A percentile compares a stretch with the other conserved stretches of the same genome.
These are phyloP conservation scores for Lepidocyrtoides sp. DNA, from an alignment of 2,888 invertebrate genomes.

Conservation along the genomic window DNA sequence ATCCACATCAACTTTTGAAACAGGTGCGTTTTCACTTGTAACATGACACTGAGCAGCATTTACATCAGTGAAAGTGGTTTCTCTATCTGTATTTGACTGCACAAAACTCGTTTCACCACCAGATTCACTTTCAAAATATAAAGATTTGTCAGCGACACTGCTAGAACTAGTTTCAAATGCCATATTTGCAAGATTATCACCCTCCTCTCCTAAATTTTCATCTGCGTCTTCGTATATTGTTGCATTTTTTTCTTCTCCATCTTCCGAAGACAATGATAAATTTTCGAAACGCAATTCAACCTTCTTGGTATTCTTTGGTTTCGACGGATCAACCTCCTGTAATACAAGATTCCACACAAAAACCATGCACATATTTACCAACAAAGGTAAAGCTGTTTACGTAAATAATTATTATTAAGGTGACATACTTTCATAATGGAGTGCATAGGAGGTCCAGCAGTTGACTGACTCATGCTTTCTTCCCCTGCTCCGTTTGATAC, in stretches of 20 bases:
- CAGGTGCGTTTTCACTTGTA: not conserved
- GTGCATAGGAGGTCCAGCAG: conserved; percentile 50
- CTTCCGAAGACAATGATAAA: conserved; percentile 44
- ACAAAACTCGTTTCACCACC: not conserved
- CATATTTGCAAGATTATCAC: no score
- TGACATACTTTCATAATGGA: conserved; percentile 83
- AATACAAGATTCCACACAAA: no score
- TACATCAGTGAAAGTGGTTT: not conserved
- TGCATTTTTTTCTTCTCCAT: conserved; percentile 46
- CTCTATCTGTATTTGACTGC: not conserved
- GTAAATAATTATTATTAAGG: no score
- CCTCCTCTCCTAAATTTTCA: conserved; percentile 7
- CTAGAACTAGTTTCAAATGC: not conserved
- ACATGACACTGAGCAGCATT: no score
- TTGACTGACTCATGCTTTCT: not conserved
- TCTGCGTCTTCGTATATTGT: conserved; percentile 69
- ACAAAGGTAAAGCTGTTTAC: no score
- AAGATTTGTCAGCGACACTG: not conserved
- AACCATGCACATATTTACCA: no score
- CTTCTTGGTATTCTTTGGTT: conserved; percentile 57
- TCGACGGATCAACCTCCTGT: conserved; percentile 61
- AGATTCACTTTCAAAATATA: not conserved
- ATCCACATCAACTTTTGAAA: no score
- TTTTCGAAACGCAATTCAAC: conserved; percentile 69
- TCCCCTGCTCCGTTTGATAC: conserved; percentile 25